Conservation (phyloP, 2,797 vertebrate species). For the Calcarius lapponicus region DNA sequence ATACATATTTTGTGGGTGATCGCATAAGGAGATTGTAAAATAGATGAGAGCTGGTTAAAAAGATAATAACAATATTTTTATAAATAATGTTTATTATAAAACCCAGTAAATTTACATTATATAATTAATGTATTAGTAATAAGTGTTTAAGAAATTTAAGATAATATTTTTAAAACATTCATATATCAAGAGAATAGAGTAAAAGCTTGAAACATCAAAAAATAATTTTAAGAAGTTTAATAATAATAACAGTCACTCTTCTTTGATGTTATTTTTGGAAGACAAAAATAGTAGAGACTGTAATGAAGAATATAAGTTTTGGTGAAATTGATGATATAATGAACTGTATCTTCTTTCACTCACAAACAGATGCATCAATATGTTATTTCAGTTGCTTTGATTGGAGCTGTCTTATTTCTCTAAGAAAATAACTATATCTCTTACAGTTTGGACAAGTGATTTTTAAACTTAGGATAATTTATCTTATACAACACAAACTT, state of each 20-base stretch:
- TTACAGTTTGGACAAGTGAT: neutral
- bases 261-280: neutral
- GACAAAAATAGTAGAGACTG: neutral
- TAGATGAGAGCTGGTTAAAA: neutral
- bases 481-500: neutral
- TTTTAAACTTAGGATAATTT: neutral
- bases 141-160: neutral
- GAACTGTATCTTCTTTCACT: neutral
- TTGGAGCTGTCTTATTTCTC: neutral
- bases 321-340: neutral
- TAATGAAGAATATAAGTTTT: neutral
- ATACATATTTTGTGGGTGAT: neutral
- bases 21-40: neutral
- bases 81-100: neutral
- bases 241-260: neutral
- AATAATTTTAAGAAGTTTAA: too few relatives aligned
- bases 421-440: neutral
- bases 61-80: neutral
- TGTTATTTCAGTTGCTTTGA: neutral
- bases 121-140: neutral
- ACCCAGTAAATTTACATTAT: neutral
- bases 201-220: neutral
- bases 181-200: neutral
- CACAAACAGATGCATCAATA: neutral
- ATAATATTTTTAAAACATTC: neutral